Evolutionary conservation across 2,113 vertebrate genomes (phyloP), one percentile per base, ranked within the genome.

Genomic region (Saimiri boliviensis): DNA sequence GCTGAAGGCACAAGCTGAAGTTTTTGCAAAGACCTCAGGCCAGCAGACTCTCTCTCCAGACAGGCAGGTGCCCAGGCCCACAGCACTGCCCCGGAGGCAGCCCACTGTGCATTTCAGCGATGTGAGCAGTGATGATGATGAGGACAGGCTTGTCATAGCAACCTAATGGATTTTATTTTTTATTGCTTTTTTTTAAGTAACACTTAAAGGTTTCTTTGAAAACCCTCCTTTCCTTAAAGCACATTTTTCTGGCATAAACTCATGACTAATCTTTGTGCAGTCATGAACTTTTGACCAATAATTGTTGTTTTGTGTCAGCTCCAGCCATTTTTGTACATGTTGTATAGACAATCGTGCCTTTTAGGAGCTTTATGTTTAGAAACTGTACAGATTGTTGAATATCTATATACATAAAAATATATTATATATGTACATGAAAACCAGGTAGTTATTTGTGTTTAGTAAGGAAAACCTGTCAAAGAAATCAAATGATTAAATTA

Each of bases 301-400:
- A 99, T 99, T 98, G 99, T 99, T 98, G 98, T 98, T 99, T 98
- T 98, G 98, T 99, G 99, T 99, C 99, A 98, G 98, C 98, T 99
- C 99, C 99, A 98, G 98, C 99, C 99, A 98, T 98, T 99, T 99
- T 99, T 99, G 99, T 99, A 99, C 98, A 99, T 99, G 99, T 99
- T 99, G 99, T 99, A 99, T 99, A 99, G 99, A 99, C 99, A 86
- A 99, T 99, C 99, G 99, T 99, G 99, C 99, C 99, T 99, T 99
- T 99, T 99, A 99, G 99, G 99, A 99, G 99, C 99, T 99, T 99
- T 99, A 99, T 99, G 99, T 99, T 99, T 99, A 99, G 99, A 99
- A 99, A 99, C 98, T 99, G 99, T 99, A 99, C 98, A 99, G 99
- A 99, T 98, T 99, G 99, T 99, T 99, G 98, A 99, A 98, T 98